Conservation (phyloP, 2,113 vertebrate genomes). For the Haemorhous mexicanus region DNA sequence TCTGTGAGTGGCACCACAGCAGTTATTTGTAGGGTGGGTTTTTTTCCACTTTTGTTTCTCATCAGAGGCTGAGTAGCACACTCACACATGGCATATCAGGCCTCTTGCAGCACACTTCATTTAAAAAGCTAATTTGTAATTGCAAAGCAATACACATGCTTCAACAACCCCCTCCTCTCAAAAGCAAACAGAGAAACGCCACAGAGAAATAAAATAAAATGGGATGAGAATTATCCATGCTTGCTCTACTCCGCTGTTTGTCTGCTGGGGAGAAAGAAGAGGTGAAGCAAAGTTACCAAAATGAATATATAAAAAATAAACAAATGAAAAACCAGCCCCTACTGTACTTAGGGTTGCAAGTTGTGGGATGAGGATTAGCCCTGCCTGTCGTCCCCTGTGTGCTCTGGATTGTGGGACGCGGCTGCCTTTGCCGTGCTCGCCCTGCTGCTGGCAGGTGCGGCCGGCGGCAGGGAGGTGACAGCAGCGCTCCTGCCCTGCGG, state of each 20-base stretch:
- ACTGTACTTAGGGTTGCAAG: not conserved
- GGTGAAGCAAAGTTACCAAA: slow-evolving; percentile 1
- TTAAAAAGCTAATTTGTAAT: slow-evolving; percentile 68
- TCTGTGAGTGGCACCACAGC: not conserved
- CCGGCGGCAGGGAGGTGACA: not conserved
- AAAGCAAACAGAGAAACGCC: slow-evolving; percentile 55
- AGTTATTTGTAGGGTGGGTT: not conserved
- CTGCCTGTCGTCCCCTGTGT: not conserved
- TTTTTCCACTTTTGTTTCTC: not conserved
- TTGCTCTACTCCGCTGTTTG: not conserved
- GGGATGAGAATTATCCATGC: slow-evolving; percentile 46
- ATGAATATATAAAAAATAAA: not conserved
- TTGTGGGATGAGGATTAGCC: not conserved
- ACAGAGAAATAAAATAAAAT: slow-evolving; percentile 54
- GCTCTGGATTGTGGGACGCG: not conserved
- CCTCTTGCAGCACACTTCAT: slow-evolving; percentile 61
- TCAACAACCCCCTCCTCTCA: slow-evolving; percentile 50
- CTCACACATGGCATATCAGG: slow-evolving; percentile 32
- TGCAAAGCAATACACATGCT: slow-evolving; percentile 58
- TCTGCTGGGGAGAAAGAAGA: not conserved
- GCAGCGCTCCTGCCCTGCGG: not conserved
- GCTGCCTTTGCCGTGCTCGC: not conserved
- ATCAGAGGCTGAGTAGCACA: not conserved
- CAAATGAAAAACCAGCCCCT: not conserved
- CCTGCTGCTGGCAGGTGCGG: not conserved